phyloP scores from a whole-genome alignment of 2,888 invertebrate species.

The Cheilosia soror region DNA sequence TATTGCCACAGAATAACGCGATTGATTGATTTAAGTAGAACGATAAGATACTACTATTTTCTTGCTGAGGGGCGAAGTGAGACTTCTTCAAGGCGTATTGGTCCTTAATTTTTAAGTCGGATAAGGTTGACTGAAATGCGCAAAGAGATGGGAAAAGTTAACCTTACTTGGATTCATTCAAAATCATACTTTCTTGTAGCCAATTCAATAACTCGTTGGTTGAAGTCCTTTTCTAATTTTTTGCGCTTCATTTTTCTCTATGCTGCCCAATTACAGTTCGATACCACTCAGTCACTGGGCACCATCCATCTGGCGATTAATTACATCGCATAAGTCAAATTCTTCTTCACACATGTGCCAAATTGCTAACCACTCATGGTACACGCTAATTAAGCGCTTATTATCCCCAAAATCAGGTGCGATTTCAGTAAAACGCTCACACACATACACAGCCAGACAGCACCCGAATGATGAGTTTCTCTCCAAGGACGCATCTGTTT shows the following conservation, averaged over 20 bases:
- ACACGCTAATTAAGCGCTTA: slow-evolving; percentile 66
- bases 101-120: too few relatives aligned
- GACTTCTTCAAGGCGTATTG: too few relatives aligned
- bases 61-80: too few relatives aligned
- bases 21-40: too few relatives aligned
- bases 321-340: slow-evolving; percentile 63
- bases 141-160: too few relatives aligned
- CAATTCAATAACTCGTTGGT: too few relatives aligned
- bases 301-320: slow-evolving; percentile 20
- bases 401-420: slow-evolving; percentile 64
- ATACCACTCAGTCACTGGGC: background rate
- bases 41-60: too few relatives aligned
- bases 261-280: background rate
- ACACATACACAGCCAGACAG: background rate
- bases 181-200: too few relatives aligned
- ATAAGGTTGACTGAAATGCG: too few relatives aligned
- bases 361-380: slow-evolving; percentile 48
- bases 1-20: background rate
- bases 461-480: slow-evolving; percentile 55
- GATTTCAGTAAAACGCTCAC: slow-evolving; percentile 23
- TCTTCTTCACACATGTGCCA: slow-evolving; percentile 52
- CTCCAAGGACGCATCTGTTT: slow-evolving; percentile 68
- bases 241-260: background rate
- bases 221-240: background rate
- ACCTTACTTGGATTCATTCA: too few relatives aligned